Conservation (phyloP, 2,113 vertebrate genomes). For the Chloropsis cyanopogon region DNA sequence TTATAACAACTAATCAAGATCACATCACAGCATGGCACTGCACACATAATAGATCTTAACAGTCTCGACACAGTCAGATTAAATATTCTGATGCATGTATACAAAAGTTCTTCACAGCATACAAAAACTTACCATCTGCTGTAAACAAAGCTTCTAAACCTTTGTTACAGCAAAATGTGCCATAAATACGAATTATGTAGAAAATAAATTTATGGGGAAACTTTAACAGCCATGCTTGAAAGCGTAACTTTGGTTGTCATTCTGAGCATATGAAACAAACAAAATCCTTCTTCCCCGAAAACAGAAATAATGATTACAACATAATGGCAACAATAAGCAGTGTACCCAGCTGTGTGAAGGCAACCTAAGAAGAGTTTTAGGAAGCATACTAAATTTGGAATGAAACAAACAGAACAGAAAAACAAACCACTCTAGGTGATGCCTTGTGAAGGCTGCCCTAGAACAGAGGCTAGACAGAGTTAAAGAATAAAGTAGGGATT, state of each 20-base stretch:
- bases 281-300: neutral
- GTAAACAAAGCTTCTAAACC: neutral
- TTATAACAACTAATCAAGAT: neutral
- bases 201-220: neutral
- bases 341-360: neutral
- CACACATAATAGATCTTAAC: neutral
- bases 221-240: neutral
- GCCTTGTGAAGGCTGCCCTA: neutral
- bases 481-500: neutral
- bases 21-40: fast-evolving
- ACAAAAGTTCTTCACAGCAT: neutral
- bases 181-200: neutral
- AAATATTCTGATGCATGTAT: neutral
- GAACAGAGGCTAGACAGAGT: neutral
- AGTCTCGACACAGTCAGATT: neutral
- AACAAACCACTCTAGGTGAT: neutral
- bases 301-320: neutral
- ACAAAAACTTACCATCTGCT: neutral
- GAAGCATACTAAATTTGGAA: neutral
- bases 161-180: neutral
- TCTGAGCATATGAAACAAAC: neutral
- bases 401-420: neutral
- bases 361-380: neutral
- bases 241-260: neutral
- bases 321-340: neutral